A percentile compares a stretch with the other conserved stretches of the same genome.
These are phyloP conservation scores for Bothrops jararaca DNA, from an alignment of 2,113 vertebrate species.

Conservation along the genomic window DNA sequence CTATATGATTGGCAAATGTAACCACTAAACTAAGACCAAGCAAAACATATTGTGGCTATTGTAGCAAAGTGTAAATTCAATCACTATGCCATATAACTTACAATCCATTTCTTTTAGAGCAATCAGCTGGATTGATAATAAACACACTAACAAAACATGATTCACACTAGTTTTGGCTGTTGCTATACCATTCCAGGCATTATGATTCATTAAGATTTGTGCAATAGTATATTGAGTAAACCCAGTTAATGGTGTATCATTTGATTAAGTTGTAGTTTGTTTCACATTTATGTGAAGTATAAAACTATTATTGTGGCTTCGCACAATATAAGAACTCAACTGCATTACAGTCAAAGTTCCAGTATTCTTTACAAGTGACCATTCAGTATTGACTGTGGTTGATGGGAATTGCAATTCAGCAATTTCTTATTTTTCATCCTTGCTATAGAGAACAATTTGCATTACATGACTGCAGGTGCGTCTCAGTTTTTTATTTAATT, in stretches of 20 bases:
- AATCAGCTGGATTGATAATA: not conserved
- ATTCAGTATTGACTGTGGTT: not conserved
- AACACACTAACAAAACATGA: not conserved
- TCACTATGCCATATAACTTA: not conserved
- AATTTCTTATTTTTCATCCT: not conserved
- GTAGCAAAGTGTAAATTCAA: not conserved
- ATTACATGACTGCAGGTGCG: not conserved
- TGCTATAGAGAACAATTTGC: not conserved
- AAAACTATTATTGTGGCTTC: not conserved
- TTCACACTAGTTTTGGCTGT: not conserved
- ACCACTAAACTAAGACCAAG: not conserved
- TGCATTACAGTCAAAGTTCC: not conserved
- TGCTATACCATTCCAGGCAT: not conserved
- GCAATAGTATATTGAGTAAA: not conserved
- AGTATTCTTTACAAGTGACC: not conserved
- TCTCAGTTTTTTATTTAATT: not conserved
- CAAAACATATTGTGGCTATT: not conserved
- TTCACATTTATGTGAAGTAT: not conserved
- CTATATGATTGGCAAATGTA: not conserved
- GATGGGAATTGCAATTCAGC: not conserved
- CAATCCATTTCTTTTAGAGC: not conserved
- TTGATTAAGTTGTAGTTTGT: not conserved
- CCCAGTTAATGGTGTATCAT: not conserved
- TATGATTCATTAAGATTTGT: not conserved
- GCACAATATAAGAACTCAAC: not conserved